Conservation (phyloP, 2,113 vertebrate genomes). For the Aleadryas rufinucha region DNA sequence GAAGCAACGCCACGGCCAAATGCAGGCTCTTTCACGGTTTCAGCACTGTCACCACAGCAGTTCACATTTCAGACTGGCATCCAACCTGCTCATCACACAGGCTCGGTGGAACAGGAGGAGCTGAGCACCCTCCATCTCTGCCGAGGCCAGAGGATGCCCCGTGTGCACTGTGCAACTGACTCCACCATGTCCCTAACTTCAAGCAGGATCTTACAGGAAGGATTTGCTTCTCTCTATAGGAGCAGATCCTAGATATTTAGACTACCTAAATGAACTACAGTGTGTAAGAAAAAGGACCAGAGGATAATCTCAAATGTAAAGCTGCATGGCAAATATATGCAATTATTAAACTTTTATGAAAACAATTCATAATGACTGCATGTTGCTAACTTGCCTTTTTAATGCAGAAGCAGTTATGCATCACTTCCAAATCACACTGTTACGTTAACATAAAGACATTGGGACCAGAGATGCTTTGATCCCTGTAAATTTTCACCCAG, state of each 20-base stretch:
- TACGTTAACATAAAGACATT: conserved; percentile 33
- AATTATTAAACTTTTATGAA: neutral
- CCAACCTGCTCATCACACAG: neutral
- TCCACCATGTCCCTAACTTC: neutral
- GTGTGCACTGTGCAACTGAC: neutral
- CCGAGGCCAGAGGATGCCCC: rapidly evolving
- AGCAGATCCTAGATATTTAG: neutral
- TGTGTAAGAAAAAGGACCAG: neutral
- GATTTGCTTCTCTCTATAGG: neutral
- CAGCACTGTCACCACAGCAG: neutral
- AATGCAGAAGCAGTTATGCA: conserved; percentile 31
- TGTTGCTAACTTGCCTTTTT: conserved; percentile 34
- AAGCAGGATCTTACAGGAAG: neutral
- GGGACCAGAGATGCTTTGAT: neutral
- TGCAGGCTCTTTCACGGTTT: neutral
- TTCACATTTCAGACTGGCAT: neutral
- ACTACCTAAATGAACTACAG: neutral
- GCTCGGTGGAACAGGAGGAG: neutral
- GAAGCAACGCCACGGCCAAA: neutral
- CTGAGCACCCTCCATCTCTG: neutral
- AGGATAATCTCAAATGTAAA: neutral
- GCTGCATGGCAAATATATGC: neutral
- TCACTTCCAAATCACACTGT: neutral
- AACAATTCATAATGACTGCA: neutral
- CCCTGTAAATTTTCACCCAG: neutral